These are phyloP conservation scores for Nemoura dubitans DNA, from an alignment of 2,888 invertebrate genomes.

Conservation along the genomic window DNA sequence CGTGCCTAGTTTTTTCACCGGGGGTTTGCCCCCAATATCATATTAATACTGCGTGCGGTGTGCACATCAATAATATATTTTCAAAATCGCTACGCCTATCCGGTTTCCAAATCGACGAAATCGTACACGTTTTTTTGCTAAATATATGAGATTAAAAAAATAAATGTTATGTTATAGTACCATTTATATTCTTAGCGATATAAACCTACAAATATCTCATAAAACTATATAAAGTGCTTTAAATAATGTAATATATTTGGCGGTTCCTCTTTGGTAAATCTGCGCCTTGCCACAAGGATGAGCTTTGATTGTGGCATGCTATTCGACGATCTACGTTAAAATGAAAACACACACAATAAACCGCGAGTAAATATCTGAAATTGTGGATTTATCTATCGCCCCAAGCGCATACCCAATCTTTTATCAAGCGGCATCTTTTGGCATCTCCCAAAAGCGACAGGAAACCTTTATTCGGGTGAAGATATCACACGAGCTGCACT, in stretches of 20 bases:
- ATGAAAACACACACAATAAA: conserved; percentile 19
- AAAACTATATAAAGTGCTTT: not conserved
- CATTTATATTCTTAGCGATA: no score
- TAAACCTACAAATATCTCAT: not conserved
- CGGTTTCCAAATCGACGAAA: not conserved
- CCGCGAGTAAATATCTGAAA: conserved; percentile 14
- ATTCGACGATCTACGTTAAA: not conserved
- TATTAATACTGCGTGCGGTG: not conserved
- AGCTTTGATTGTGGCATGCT: conserved; percentile 15
- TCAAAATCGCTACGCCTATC: not conserved
- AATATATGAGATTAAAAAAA: not conserved
- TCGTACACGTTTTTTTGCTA: not conserved
- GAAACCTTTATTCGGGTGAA: not conserved
- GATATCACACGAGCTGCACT: not conserved
- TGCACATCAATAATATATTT: not conserved
- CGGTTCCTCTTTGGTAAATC: conserved; percentile 26
- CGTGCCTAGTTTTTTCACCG: not conserved
- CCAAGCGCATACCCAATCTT: not conserved
- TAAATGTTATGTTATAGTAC: not conserved
- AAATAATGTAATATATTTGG: not conserved
- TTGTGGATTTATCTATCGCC: not conserved
- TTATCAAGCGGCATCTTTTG: conserved; percentile 1
- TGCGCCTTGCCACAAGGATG: conserved; percentile 21
- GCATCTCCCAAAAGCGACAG: not conserved
- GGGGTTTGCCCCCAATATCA: not conserved